phyloP scores from a whole-genome alignment of 2,113 vertebrate species.

The Apteryx owenii region DNA sequence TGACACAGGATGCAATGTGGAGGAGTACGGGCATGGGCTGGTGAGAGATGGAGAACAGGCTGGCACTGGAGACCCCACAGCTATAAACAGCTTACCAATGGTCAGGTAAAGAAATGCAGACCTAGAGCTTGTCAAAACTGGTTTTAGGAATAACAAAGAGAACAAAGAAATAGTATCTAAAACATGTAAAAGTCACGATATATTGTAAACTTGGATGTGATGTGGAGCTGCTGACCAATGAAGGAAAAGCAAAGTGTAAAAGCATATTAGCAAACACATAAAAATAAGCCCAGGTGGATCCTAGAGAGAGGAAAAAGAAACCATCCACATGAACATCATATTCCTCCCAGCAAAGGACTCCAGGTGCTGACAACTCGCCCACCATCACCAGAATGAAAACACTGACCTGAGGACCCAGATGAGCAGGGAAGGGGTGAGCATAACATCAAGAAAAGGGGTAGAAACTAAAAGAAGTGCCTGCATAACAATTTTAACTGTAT shows the following conservation, averaged over 20 bases:
- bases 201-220: background rate
- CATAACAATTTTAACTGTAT: background rate
- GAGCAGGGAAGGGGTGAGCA: background rate
- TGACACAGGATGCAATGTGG: background rate
- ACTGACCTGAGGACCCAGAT: background rate
- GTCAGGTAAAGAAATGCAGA: background rate
- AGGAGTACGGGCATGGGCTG: background rate
- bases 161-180: background rate
- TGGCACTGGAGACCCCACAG: background rate
- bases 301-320: background rate
- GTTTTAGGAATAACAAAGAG: background rate
- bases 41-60: background rate
- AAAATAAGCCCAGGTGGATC: background rate
- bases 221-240: background rate
- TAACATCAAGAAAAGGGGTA: background rate
- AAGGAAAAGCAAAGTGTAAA: background rate
- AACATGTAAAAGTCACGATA: background rate
- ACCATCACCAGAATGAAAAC: background rate
- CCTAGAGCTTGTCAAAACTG: background rate
- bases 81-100: background rate
- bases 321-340: background rate
- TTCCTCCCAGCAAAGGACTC: background rate
- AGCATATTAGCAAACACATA: background rate
- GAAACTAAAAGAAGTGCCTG: background rate
- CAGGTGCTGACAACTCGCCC: accelerated